Base-by-base conservation (phyloP, 2,113 vertebrate species). In the Ammodytes marinus region DNA sequence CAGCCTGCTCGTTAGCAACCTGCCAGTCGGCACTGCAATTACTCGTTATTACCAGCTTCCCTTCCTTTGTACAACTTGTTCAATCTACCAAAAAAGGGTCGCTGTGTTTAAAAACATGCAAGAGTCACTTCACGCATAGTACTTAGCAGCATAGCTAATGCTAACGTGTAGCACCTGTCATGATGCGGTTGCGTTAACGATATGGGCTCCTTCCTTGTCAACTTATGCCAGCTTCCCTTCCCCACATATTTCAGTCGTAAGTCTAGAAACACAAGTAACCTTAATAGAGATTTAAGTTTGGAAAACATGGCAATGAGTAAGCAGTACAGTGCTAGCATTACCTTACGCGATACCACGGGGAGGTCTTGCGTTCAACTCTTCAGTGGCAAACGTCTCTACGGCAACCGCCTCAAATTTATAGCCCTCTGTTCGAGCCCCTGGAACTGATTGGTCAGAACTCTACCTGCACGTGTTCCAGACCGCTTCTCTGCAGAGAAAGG, bases 401-500 rank as follows among this genome's bases (percentile, higher is more conserved):
- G 82, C 72, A 86, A 91, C 90, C 50, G 80, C 76, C 82, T 86
- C 75, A 55, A 11, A 93, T 94, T 94, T 95, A 95, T 95, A 95
- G 73, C 60, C 77, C 64, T 61, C 46, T 76, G 67, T 79, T 75
- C 54, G 55, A 69, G 80, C 50, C 85, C 63, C 60, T 43, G 46
- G 2, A 45, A 87, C 73, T 92, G 83, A 95, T 95, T 95, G 93
- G 93, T 79, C 86, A 67, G 69, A 4, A 72, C 42, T 2, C 12
- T 0, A 66, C 57, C 64, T 70, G 46, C 83, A 93, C 83, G 82
- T 91, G 92, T 49, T 69, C 2, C 45, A 5, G 11, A 47, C 35
- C 6, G 35, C 5, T 35, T 54, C 43, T 58, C 50, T 69, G 66
- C 37, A 19, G 0, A n/a, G 13, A 50, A 58, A 64, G 0, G 3